phyloP scores from a whole-genome alignment of 2,888 invertebrate genomes.

The Chironomus riparius region DNA sequence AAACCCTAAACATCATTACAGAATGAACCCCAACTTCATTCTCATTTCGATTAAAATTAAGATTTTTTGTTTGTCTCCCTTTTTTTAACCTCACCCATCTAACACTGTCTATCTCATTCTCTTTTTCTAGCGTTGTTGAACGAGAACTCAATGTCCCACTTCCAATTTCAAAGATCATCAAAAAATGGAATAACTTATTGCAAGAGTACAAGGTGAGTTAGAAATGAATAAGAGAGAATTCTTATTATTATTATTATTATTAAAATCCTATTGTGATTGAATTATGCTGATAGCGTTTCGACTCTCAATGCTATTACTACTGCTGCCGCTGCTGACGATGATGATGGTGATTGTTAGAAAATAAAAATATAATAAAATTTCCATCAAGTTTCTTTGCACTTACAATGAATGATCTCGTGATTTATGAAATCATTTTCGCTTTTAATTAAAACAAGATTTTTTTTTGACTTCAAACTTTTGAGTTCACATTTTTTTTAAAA shows the following conservation, averaged over 20 bases:
- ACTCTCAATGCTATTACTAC: neutral
- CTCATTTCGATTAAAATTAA: too few relatives aligned
- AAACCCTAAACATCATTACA: too few relatives aligned
- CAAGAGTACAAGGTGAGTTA: conserved; percentile 41
- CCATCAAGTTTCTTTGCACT: too few relatives aligned
- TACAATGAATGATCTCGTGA: conserved; percentile 4
- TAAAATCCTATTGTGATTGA: too few relatives aligned
- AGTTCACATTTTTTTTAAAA: neutral
- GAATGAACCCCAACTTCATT: too few relatives aligned
- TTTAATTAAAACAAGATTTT: neutral
- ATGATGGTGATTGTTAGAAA: neutral
- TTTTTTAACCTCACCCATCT: too few relatives aligned
- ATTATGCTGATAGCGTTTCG: too few relatives aligned
- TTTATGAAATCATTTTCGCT: conserved; percentile 2
- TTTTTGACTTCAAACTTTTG: neutral
- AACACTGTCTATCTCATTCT: conserved; percentile 23
- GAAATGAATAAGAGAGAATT: neutral
- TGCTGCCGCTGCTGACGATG: neutral
- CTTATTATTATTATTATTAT: too few relatives aligned
- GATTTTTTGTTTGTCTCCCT: too few relatives aligned
- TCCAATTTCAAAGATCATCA: conserved; percentile 43
- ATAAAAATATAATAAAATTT: too few relatives aligned
- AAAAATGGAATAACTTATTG: conserved; percentile 44
- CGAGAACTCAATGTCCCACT: conserved; percentile 42
- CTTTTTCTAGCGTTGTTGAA: conserved; percentile 39